Conservation (phyloP, 2,888 invertebrate species). For the Ormyrus thymus region DNA sequence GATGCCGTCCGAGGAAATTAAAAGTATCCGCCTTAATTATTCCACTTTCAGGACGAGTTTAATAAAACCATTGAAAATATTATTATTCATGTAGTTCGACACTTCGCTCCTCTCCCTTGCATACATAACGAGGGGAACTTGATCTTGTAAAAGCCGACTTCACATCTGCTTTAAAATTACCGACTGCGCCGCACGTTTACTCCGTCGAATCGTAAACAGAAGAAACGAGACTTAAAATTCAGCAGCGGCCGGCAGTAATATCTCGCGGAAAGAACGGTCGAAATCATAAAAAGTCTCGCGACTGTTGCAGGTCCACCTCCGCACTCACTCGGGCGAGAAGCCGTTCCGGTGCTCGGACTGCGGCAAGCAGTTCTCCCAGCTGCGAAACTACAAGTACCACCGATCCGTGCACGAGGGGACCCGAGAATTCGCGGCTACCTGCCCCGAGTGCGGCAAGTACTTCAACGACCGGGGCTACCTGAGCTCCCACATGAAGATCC, state of each 20-base stretch:
- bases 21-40: too few relatives aligned
- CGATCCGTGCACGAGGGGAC: slow-evolving; percentile 87
- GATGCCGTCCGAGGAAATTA: too few relatives aligned
- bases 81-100: too few relatives aligned
- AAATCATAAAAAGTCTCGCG: background rate
- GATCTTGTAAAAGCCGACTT: too few relatives aligned
- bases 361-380: slow-evolving; percentile 87
- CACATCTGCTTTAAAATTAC: too few relatives aligned
- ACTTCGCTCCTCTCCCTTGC: too few relatives aligned
- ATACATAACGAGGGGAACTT: too few relatives aligned
- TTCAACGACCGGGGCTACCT: slow-evolving; percentile 90
- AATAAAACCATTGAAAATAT: too few relatives aligned
- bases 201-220: background rate
- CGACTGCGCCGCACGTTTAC: too few relatives aligned
- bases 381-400: slow-evolving; percentile 90
- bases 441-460: slow-evolving; percentile 86
- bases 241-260: background rate
- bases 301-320: slow-evolving; percentile 69
- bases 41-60: too few relatives aligned
- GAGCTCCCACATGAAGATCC: slow-evolving; percentile 91
- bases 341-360: slow-evolving; percentile 85
- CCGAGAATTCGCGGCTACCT: slow-evolving; percentile 86
- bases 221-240: background rate
- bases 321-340: slow-evolving; percentile 76
- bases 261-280: background rate